Conservation (phyloP, 2,797 vertebrate genomes). For the Myotis pilosus region DNA sequence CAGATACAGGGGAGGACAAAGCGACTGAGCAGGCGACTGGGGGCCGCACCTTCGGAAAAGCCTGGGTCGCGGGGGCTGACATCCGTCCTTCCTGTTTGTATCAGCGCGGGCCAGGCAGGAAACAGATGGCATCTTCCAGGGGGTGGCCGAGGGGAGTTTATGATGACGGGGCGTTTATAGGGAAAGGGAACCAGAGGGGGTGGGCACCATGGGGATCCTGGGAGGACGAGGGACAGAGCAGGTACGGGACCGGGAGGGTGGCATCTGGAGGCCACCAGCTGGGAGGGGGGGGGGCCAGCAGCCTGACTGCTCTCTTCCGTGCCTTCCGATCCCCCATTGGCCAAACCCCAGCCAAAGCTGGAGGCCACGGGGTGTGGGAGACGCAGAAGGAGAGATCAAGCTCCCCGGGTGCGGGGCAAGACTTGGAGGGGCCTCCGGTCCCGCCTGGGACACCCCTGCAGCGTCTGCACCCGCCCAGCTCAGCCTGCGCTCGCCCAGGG, state of each 20-base stretch:
- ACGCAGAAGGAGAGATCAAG: not conserved
- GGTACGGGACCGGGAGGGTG: not conserved
- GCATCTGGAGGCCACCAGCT: not conserved
- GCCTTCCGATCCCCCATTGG: not conserved
- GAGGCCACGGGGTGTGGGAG: not conserved
- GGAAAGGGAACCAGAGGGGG: too few relatives aligned
- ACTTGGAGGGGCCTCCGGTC: not conserved
- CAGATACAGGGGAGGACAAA: slow-evolving; percentile 24
- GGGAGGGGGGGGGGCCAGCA: not conserved
- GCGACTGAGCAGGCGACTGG: not conserved
- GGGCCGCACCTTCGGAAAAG: not conserved
- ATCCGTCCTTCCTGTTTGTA: not conserved
- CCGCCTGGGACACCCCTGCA: fast-evolving
- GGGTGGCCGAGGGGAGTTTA: not conserved
- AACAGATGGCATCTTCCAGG: not conserved
- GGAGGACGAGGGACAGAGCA: not conserved
- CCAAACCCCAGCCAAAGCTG: not conserved
- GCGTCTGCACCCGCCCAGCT: fast-evolving
- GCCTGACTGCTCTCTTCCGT: not conserved
- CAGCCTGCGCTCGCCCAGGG: fast-evolving
- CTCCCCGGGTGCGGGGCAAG: not conserved
- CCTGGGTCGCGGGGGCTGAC: not conserved
- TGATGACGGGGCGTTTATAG: not conserved
- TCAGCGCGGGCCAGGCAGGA: not conserved
- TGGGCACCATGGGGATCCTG: not conserved